Evolutionary conservation across 2,888 invertebrate genomes (phyloP), one percentile per base, ranked within the genome.

Genomic region (Tridacna crocea): DNA sequence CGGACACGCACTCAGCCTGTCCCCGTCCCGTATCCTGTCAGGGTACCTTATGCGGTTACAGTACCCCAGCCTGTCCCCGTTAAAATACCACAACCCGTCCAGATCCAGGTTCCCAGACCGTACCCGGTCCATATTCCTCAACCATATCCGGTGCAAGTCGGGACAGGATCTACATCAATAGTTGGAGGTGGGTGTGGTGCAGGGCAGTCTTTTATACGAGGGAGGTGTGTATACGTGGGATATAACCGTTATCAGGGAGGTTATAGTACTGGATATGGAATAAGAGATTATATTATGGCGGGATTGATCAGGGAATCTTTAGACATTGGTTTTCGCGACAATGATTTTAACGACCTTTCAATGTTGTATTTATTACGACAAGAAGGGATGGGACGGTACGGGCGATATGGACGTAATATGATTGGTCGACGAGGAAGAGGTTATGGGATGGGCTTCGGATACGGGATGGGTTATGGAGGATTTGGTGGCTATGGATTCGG

Each of bases 11-110:
- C 83, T 24, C 79, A 79, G 36, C 84, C 77, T 13, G 68, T 84
- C n/a, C 77, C 81, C 19, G 79, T 84, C 0, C 84, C 84, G 0
- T 76, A 77, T 65, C 84, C 84, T 19, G 84, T 84, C 17, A 74
- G 79, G 27, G 60, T 84, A 51, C 84, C 84, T n/a, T 76, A 81
- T 19, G 79, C 84, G 1, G 76, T 84, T 0, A 68, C 79, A 11
- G 79, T 84, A 0, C 74, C 72, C 0, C 75, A 75, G 27, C 79
- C 79, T 17, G 61, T 75, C 8, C 79, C 79, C 0, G 70, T 79
- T 0, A 24, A 70, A 60, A 75, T 84, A 27, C 84, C 84, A 13
- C 79, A 82, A 22, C 84, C 84, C 15, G 72, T 82, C n/a, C 70
- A 77, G 15, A 61, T 84, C 0, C 72, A 55, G 11, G 79, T 84